Evolutionary conservation across 2,888 invertebrate species (phyloP).

Genomic region (Gnatocerus cornutus): DNA sequence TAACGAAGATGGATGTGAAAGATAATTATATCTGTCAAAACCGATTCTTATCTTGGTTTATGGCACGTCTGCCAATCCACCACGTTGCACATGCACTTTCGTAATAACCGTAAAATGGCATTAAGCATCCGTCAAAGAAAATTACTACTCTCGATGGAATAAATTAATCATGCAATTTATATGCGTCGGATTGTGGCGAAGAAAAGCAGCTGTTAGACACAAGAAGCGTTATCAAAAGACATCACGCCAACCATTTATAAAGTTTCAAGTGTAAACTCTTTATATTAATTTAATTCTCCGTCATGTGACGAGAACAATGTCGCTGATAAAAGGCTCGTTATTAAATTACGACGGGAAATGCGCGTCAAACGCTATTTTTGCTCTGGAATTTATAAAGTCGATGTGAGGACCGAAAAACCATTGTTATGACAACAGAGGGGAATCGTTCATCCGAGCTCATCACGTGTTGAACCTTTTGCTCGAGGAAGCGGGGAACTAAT

Average conservation of each 20-base stretch:
- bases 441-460: slow-evolving; percentile 27
- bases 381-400: background rate
- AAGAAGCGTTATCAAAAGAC: slow-evolving; percentile 50
- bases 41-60: slow-evolving; percentile 49
- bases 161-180: slow-evolving; percentile 50
- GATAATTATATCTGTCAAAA: slow-evolving; percentile 50
- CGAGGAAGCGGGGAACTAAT: slow-evolving; percentile 42
- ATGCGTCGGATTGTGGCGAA: slow-evolving; percentile 41
- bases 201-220: slow-evolving; percentile 53
- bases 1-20: slow-evolving; percentile 51
- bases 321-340: slow-evolving; percentile 16
- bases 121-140: slow-evolving; percentile 21
- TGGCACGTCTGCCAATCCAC: slow-evolving; percentile 28
- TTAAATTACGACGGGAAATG: slow-evolving; percentile 31
- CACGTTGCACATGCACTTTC: slow-evolving; percentile 30
- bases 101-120: slow-evolving; percentile 2
- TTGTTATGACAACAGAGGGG: slow-evolving; percentile 16
- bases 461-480: slow-evolving; percentile 42
- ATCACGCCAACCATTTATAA: slow-evolving; percentile 43
- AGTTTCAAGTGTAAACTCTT: slow-evolving; percentile 53
- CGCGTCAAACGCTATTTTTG: slow-evolving; percentile 3
- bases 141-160: slow-evolving; percentile 42
- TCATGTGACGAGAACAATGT: slow-evolving; percentile 36
- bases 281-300: slow-evolving; percentile 55
- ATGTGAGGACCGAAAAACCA: background rate